phyloP scores from a whole-genome alignment of 2,888 invertebrate genomes.

The Camptogramma bilineatum region DNA sequence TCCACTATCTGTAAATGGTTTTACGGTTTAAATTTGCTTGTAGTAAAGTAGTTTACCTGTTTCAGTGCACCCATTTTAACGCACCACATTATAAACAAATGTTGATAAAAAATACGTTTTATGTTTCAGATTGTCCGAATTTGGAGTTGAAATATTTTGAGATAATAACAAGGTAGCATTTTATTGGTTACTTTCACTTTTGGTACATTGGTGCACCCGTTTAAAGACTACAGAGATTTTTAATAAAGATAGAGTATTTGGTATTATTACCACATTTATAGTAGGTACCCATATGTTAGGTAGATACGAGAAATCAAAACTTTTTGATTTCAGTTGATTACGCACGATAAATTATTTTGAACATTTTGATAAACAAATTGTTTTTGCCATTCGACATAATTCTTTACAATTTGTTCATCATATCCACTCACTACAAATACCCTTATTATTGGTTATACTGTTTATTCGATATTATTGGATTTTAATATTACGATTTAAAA shows the following conservation, averaged over 20 bases:
- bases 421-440: too few species aligned
- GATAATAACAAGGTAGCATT: background rate
- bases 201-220: slow-evolving; percentile 16
- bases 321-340: too few species aligned
- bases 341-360: too few species aligned
- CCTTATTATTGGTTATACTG: too few species aligned
- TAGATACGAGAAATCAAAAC: too few species aligned
- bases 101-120: background rate
- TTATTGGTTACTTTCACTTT: slow-evolving; percentile 19
- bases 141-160: slow-evolving; percentile 1
- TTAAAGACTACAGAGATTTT: background rate
- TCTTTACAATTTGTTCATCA: too few species aligned
- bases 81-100: background rate
- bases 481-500: too few species aligned
- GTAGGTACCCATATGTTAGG: background rate
- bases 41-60: background rate
- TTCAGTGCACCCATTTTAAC: too few species aligned
- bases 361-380: too few species aligned
- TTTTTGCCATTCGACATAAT: too few species aligned
- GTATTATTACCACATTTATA: background rate
- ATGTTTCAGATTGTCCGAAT: background rate
- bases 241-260: background rate
- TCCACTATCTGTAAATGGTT: background rate
- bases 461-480: too few species aligned
- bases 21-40: background rate